Evolutionary conservation across 2,888 invertebrate genomes (phyloP).

Genomic region (Antheraea yamamai): DNA sequence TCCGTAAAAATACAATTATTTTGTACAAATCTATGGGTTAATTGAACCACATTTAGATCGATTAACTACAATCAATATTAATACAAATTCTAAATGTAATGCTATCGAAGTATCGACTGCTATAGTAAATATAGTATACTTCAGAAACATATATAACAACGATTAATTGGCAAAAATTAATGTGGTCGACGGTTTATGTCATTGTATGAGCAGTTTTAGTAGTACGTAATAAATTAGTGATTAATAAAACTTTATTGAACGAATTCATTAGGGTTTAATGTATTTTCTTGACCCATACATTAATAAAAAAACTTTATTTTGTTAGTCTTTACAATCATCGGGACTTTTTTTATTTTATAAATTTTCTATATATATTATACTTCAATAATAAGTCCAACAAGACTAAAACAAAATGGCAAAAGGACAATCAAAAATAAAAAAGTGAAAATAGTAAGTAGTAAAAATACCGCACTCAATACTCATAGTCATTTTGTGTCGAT

Average conservation of each 20-base stretch:
- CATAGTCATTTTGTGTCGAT: too few species aligned
- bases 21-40: neutral
- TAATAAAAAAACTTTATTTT: neutral
- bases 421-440: too few species aligned
- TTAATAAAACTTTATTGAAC: neutral
- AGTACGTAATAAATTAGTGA: neutral
- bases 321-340: neutral
- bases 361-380: neutral
- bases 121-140: neutral
- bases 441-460: too few species aligned
- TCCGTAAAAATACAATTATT: neutral
- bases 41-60: neutral
- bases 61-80: neutral
- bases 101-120: neutral
- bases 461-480: too few species aligned
- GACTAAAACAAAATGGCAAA: too few species aligned
- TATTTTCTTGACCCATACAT: neutral
- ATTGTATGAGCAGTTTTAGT: neutral
- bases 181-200: neutral
- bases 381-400: neutral
- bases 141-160: too few species aligned
- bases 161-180: neutral
- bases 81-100: neutral
- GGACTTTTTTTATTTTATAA: neutral
- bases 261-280: neutral